Percentiles rank a stretch among this genome's conserved stretches.
phyloP scores from a whole-genome alignment of 2,113 vertebrate genomes.

The Cacatua alba region DNA sequence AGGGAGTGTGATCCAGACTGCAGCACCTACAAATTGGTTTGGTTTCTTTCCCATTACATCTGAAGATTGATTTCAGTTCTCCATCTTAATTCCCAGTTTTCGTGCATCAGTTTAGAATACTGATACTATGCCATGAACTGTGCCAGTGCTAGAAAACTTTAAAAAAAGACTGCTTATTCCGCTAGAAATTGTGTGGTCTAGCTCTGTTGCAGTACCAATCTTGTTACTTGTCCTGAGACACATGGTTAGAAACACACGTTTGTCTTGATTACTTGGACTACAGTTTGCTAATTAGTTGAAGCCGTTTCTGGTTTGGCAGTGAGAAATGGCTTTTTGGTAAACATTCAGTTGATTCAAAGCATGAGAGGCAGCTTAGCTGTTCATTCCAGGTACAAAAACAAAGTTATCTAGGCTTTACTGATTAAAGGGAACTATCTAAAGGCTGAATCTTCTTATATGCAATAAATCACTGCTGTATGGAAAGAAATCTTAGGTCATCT shows the following conservation, averaged over 20 bases:
- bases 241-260: not conserved
- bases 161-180: not conserved
- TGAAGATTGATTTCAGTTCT: not conserved
- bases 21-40: not conserved
- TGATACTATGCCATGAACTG: not conserved
- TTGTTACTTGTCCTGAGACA: not conserved
- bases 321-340: not conserved
- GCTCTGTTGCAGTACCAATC: not conserved
- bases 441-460: not conserved
- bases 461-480: not conserved
- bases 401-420: not conserved
- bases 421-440: slow-evolving; percentile 32
- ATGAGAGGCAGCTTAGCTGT: not conserved
- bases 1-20: not conserved
- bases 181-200: not conserved
- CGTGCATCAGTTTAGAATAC: not conserved
- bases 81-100: not conserved
- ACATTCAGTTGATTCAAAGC: not conserved
- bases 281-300: not conserved
- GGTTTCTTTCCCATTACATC: not conserved
- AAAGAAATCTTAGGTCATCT: slow-evolving; percentile 7
- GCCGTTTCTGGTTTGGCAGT: not conserved
- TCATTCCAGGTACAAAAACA: not conserved
- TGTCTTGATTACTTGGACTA: not conserved
- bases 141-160: not conserved